phyloP scores from a whole-genome alignment of 2,888 invertebrate genomes.

The Camptogramma bilineatum region DNA sequence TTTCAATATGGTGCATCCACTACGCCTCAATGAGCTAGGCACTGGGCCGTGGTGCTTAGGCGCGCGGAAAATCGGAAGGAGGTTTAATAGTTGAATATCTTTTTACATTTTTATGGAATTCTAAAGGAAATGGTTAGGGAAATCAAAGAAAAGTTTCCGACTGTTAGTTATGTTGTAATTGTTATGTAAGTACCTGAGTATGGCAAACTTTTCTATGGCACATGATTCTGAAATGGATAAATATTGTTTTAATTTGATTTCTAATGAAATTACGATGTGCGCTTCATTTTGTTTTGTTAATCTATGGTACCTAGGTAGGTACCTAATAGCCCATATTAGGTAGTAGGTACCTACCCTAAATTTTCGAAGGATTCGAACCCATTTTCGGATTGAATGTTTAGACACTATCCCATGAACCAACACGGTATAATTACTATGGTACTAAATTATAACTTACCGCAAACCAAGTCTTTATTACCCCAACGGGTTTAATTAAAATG shows the following conservation, averaged over 20 bases:
- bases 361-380: too few species aligned
- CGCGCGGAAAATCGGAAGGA: constrained; percentile 66
- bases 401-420: neutral
- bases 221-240: too few species aligned
- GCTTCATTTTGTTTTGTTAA: too few species aligned
- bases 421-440: neutral
- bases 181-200: too few species aligned
- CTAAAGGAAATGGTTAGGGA: neutral
- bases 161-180: too few species aligned
- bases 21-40: constrained; percentile 60
- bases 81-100: constrained; percentile 43
- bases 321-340: neutral
- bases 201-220: too few species aligned
- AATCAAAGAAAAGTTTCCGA: neutral
- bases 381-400: neutral
- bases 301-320: too few species aligned
- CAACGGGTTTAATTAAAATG: constrained; percentile 82
- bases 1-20: constrained; percentile 79
- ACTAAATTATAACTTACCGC: constrained; percentile 51
- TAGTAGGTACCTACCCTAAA: too few species aligned
- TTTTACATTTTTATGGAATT: constrained; percentile 7
- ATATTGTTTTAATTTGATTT: too few species aligned
- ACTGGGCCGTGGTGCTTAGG: constrained; percentile 63
- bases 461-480: constrained; percentile 79
- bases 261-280: too few species aligned